Evolutionary conservation across 2,113 vertebrate species (phyloP).

Genomic region (Neopipo cinnamomea): DNA sequence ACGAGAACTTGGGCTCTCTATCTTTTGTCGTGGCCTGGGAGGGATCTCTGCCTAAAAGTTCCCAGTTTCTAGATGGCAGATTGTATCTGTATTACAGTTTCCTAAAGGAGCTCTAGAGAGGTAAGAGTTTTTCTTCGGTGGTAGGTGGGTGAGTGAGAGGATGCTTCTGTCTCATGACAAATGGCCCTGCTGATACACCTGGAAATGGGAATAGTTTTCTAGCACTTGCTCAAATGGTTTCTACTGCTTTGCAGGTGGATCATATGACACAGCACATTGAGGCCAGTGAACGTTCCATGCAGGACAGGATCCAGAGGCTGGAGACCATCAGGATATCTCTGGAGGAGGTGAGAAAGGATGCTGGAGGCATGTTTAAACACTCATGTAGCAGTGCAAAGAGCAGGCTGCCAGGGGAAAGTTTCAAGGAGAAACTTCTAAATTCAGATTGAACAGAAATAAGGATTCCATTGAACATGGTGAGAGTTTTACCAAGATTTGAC

Average conservation of each 20-base stretch:
- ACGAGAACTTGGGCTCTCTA: background rate
- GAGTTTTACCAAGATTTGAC: background rate
- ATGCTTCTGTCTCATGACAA: fast-evolving
- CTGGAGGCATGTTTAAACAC: fast-evolving
- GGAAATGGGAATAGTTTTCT: background rate
- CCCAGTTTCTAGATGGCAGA: background rate
- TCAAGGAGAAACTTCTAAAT: background rate
- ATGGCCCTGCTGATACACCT: background rate
- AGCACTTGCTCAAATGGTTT: background rate
- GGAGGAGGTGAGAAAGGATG: constrained; percentile 82
- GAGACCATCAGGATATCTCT: constrained; percentile 82
- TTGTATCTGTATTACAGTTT: background rate
- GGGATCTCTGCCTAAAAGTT: background rate
- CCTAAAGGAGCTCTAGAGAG: background rate
- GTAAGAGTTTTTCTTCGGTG: background rate
- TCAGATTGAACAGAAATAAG: background rate
- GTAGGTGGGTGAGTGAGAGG: background rate
- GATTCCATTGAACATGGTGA: background rate
- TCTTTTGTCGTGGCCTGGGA: background rate
- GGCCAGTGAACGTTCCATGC: constrained; percentile 79
- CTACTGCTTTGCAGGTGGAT: constrained; percentile 76
- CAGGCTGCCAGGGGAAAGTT: background rate
- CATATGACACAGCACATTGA: constrained; percentile 81
- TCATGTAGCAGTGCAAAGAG: background rate
- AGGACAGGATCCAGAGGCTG: constrained; percentile 85